These are phyloP conservation scores for Malacoraja senta DNA, from an alignment of 2,797 vertebrate species.

Conservation along the genomic window DNA sequence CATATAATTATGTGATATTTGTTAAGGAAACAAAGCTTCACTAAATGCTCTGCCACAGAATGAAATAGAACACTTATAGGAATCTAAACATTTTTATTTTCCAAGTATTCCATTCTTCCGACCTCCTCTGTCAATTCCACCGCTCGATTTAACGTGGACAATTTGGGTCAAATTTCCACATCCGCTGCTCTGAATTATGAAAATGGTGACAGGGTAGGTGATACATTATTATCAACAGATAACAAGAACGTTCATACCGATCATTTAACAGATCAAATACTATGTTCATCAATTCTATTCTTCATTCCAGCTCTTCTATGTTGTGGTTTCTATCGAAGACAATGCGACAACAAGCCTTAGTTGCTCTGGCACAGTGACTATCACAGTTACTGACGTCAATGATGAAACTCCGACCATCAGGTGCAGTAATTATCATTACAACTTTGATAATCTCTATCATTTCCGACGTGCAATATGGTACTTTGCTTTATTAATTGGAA, in stretches of 20 bases:
- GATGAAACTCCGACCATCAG: conserved; percentile 6
- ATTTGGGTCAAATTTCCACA: conserved; percentile 1
- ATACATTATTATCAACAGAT: neutral
- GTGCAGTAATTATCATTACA: neutral
- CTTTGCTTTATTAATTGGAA: neutral
- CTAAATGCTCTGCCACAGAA: neutral
- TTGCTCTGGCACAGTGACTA: conserved; percentile 15
- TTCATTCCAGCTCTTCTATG: conserved; percentile 1
- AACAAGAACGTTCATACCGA: neutral
- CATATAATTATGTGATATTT: no score
- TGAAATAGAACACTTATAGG: neutral
- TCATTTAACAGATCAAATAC: neutral
- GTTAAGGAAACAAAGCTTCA: neutral
- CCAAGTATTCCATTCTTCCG: neutral
- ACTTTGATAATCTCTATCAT: no score
- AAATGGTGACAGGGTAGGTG: conserved; percentile 2
- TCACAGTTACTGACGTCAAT: conserved; percentile 22
- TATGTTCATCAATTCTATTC: neutral
- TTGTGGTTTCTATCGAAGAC: neutral
- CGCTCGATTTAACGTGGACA: neutral
- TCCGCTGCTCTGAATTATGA: neutral
- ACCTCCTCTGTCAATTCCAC: neutral
- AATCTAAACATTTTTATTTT: neutral
- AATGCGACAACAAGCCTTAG: neutral
- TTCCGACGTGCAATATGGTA: neutral